phyloP scores from a whole-genome alignment of 2,797 vertebrate genomes.

The Cephalopachus bancanus region DNA sequence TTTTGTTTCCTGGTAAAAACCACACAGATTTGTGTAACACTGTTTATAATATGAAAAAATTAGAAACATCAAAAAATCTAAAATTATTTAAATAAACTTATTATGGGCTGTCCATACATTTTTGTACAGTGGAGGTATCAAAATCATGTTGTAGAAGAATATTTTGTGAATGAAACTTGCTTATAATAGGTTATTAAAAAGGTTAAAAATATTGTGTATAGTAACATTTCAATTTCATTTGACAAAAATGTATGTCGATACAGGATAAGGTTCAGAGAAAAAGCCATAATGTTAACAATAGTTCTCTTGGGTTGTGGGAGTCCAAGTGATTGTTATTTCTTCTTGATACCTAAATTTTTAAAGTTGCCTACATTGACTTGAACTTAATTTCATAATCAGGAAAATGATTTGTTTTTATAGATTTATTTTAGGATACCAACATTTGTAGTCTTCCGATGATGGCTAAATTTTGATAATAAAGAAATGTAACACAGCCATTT shows the following conservation, averaged over 20 bases:
- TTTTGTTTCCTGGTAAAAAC: constrained; percentile 53
- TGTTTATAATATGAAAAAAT: constrained; percentile 31
- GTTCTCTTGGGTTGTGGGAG: not conserved
- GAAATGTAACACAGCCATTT: not conserved
- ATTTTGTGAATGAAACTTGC: constrained; percentile 35
- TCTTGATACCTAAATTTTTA: constrained; percentile 17
- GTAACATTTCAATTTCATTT: constrained; percentile 29
- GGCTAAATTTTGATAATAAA: not conserved
- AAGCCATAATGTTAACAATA: not conserved
- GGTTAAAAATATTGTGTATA: not conserved
- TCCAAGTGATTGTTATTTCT: constrained; percentile 11
- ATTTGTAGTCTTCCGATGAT: not conserved
- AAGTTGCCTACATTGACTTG: not conserved
- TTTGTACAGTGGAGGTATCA: not conserved
- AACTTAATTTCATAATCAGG: constrained; percentile 36
- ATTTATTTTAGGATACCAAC: not conserved
- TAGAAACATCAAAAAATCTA: not conserved
- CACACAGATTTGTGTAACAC: not conserved
- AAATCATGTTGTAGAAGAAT: not conserved
- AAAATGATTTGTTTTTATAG: constrained; percentile 17
- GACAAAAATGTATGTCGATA: not conserved
- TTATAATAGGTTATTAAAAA: constrained; percentile 40
- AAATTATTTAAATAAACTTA: constrained; percentile 30
- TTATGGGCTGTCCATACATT: not conserved
- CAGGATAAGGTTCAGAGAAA: constrained; percentile 19